Evolutionary conservation across 2,797 vertebrate genomes (phyloP).

Genomic region (Cichlasoma orientale): DNA sequence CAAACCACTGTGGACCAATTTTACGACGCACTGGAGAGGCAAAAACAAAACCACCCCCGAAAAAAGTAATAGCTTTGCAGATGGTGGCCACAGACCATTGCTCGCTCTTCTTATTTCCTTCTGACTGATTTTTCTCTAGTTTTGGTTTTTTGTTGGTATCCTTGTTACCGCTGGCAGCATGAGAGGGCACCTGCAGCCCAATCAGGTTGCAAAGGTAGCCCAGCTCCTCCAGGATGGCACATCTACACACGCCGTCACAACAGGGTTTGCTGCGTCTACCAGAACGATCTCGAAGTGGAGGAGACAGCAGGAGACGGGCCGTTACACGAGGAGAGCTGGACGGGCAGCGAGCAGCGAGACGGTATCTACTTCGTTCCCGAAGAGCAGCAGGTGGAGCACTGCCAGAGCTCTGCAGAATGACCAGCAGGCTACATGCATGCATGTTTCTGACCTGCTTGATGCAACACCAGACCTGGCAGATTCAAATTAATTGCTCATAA

Average conservation of each 20-base stretch:
- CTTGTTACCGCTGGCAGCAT: neutral
- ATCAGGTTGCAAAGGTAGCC: rapidly evolving
- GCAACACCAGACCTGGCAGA: rapidly evolving
- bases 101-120: neutral
- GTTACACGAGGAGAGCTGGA: rapidly evolving
- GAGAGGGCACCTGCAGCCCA: neutral
- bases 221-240: too few species aligned
- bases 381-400: neutral
- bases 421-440: rapidly evolving
- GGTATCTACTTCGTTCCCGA: neutral
- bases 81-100: neutral
- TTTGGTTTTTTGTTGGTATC: neutral
- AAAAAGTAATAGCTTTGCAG: neutral
- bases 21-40: neutral
- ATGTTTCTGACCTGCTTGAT: neutral
- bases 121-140: neutral
- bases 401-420: neutral
- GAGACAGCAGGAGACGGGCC: neutral
- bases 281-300: neutral
- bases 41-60: neutral
- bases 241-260: too few species aligned
- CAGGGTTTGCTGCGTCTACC: neutral
- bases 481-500: too few species aligned
- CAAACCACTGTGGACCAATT: neutral
- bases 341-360: neutral